A percentile compares a stretch with the other conserved stretches of the same genome.
phyloP scores from a whole-genome alignment of 1,140 invertebrate genomes.

The Eurosta solidaginis region DNA sequence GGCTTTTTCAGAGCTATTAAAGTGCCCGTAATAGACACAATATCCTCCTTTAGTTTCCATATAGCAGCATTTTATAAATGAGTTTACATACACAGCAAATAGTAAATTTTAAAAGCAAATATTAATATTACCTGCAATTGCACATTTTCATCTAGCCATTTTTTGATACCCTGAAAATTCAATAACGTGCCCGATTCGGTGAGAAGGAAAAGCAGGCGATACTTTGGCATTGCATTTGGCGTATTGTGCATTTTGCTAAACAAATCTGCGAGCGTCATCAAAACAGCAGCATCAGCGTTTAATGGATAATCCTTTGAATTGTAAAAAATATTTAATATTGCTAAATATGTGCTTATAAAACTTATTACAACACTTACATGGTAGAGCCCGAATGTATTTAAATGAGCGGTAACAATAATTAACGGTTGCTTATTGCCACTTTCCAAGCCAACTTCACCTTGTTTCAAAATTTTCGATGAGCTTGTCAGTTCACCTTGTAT shows the following conservation, averaged over 20 bases:
- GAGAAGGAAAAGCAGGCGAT: conserved; percentile 88
- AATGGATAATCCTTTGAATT: conserved; percentile 45
- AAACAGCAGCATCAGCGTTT: conserved; percentile 78
- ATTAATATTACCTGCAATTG: conserved; percentile 69
- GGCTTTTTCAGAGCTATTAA: conserved; percentile 31
- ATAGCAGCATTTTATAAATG: background rate
- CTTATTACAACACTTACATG: conserved; percentile 69
- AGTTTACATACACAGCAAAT: background rate
- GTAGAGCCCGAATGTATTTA: conserved; percentile 86
- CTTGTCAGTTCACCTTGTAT: conserved; percentile 81
- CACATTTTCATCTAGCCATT: conserved; percentile 81
- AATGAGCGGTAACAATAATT: conserved; percentile 88
- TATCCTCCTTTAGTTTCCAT: conserved; percentile 24
- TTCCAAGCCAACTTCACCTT: conserved; percentile 78
- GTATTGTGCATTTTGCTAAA: conserved; percentile 91
- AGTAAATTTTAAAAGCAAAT: background rate
- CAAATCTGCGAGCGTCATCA: conserved; percentile 86
- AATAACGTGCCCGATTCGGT: conserved; percentile 88
- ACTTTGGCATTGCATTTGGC: conserved; percentile 77
- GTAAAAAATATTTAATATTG: conserved; percentile 17
- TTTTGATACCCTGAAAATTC: conserved; percentile 95
- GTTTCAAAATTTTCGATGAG: conserved; percentile 41
- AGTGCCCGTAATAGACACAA: conserved; percentile 34
- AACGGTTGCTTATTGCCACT: conserved; percentile 76
- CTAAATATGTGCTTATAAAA: background rate